Base-by-base conservation (phyloP, 2,888 invertebrate genomes). In the Ichneumoninae sp. region DNA sequence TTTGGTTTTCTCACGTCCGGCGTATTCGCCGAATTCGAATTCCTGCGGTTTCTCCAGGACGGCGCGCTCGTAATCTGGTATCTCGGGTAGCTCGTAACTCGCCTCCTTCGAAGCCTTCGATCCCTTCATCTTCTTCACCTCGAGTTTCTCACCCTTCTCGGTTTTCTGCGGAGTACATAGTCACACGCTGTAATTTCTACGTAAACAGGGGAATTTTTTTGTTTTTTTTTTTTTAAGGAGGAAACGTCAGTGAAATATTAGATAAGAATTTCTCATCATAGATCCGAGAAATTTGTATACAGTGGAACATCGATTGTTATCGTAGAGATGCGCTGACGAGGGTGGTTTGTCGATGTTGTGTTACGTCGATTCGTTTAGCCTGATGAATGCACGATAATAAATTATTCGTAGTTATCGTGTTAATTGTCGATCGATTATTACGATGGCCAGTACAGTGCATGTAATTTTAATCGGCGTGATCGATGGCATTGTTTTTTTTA, bases 31-130 rank as follows among this genome's bases (percentile, higher is more conserved):
- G 44, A 93, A 94, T 1, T 93, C 93, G 82, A 93, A 93, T 87
- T 92, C 93, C 82, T 89, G 91, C 1, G 93, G 92, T 81, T 93
- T 94, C 91, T 97, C 97, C 81, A 97, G 94, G 2, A 95, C 96
- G 1, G 97, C 96, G 87, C 97, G 95, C 47, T 97, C 97, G 90
- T 97, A 97, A 92, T 97, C 97, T 16, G 94, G 93, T 79, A 94
- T 94, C 81, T 94, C 93, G 10, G 93, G 94, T 73, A 94, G 90
- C 33, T 94, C 93, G 82, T 92, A 94, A 54, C 81, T 89, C 87
- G 91, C 91, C 36, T 91, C 92, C 87, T 92, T 93, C 81, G 90
- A 89, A 10, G 87, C 88, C 75, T 93, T 92, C 30, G 90, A 88
- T n/a, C 70, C 69, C 76, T 92, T 93, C n/a, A 47, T 71, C 78